These are phyloP conservation scores for Melieria omissa DNA, from an alignment of 2,888 invertebrate genomes.

Conservation along the genomic window DNA sequence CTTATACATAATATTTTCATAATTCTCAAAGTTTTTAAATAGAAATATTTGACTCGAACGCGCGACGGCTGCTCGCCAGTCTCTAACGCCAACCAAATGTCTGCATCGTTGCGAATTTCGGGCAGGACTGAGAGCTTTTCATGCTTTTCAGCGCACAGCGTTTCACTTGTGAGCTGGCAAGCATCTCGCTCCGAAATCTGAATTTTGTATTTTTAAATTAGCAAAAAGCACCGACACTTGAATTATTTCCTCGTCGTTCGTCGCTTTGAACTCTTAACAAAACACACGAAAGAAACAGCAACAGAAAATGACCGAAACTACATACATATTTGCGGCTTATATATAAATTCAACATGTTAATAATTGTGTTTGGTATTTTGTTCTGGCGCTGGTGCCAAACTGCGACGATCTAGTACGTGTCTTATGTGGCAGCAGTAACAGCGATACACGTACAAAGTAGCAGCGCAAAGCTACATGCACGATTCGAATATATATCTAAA, in stretches of 20 bases:
- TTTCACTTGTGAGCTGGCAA: too few relatives aligned
- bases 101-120: slow-evolving; percentile 65
- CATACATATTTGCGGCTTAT: slow-evolving; percentile 19
- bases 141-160: neutral
- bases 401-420: too few relatives aligned
- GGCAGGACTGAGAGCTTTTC: slow-evolving; percentile 64
- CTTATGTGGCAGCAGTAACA: neutral
- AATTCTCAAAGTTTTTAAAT: slow-evolving; percentile 29
- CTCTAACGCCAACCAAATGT: slow-evolving; percentile 45
- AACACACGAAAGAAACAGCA: too few relatives aligned
- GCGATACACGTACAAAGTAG: neutral
- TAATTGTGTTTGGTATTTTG: slow-evolving; percentile 38
- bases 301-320: slow-evolving; percentile 16
- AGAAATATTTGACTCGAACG: slow-evolving; percentile 30
- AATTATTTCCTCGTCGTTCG: slow-evolving; percentile 31
- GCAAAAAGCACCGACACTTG: slow-evolving; percentile 46
- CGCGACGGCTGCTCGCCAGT: slow-evolving; percentile 10
- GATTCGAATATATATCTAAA: neutral
- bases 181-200: too few relatives aligned
- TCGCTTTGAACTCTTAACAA: neutral
- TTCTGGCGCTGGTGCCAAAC: slow-evolving; percentile 25
- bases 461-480: neutral
- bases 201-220: slow-evolving; percentile 52
- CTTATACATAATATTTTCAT: slow-evolving; percentile 11
- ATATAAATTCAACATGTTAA: slow-evolving; percentile 29